A percentile compares a stretch with the other conserved stretches of the same genome.
phyloP scores from a whole-genome alignment of 2,888 invertebrate species.

The Watsonalla binaria region DNA sequence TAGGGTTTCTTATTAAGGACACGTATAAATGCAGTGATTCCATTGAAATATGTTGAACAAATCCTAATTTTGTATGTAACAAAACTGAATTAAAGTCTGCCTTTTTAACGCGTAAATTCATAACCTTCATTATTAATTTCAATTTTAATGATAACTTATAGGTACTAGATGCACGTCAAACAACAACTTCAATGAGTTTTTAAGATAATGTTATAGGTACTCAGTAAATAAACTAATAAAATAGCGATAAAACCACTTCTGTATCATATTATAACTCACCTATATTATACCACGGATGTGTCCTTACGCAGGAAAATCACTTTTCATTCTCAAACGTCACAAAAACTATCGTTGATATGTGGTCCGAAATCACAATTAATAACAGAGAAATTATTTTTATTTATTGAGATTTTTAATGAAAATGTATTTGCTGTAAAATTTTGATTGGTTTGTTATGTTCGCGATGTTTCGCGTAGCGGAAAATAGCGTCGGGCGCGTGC shows the following conservation, averaged over 20 bases:
- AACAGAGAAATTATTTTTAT: too few species aligned
- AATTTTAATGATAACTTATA: too few species aligned
- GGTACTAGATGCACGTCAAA: not conserved
- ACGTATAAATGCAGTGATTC: too few species aligned
- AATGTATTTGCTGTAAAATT: not conserved
- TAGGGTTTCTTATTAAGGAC: too few species aligned
- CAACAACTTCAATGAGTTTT: not conserved
- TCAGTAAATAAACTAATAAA: not conserved
- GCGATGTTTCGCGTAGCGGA: conserved; percentile 4
- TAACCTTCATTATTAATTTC: too few species aligned
- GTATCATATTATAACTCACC: not conserved
- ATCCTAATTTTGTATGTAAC: too few species aligned
- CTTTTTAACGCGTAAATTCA: too few species aligned
- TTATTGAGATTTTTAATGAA: not conserved
- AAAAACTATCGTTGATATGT: not conserved
- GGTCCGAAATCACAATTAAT: too few species aligned
- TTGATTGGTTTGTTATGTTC: not conserved
- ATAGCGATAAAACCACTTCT: not conserved
- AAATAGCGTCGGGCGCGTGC: conserved; percentile 32
- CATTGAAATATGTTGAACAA: too few species aligned
- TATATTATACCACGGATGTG: not conserved
- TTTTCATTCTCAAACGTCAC: not conserved
- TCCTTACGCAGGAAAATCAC: not conserved
- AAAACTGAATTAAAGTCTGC: too few species aligned
- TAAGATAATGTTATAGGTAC: not conserved